A percentile compares a stretch with the other conserved stretches of the same genome.
These are phyloP conservation scores for Bufo bufo DNA, from an alignment of 2,113 vertebrate species.

Conservation along the genomic window DNA sequence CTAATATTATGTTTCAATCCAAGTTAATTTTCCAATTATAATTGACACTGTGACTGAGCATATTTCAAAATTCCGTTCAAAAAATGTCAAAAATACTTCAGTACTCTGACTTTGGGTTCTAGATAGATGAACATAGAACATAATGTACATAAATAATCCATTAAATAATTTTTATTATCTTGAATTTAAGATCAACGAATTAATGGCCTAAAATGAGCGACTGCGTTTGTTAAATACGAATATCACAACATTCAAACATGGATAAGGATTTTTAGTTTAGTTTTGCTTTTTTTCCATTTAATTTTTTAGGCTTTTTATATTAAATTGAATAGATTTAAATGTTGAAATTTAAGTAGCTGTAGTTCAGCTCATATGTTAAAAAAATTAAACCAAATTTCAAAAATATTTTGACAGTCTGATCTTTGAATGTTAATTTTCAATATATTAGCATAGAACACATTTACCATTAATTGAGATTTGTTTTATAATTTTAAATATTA, in stretches of 20 bases:
- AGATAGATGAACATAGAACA: background rate
- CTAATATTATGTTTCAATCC: background rate
- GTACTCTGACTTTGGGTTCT: background rate
- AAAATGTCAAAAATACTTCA: background rate
- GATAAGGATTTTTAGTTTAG: background rate
- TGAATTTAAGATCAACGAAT: background rate
- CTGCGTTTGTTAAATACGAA: background rate
- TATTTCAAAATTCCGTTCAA: background rate
- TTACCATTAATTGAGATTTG: too few species aligned
- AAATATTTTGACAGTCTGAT: background rate
- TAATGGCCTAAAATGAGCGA: background rate
- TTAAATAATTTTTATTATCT: background rate
- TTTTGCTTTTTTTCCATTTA: background rate
- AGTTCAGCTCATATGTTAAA: too few species aligned
- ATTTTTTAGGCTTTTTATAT: too few species aligned
- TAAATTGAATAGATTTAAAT: too few species aligned
- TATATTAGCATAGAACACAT: background rate
- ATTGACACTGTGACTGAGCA: background rate
- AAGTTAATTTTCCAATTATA: background rate
- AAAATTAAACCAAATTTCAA: too few species aligned
- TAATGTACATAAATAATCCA: background rate
- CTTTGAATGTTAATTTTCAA: background rate
- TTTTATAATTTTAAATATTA: background rate
- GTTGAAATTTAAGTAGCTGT: too few species aligned
- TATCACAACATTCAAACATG: background rate